phyloP scores from a whole-genome alignment of 2,888 invertebrate species.

The Mesorhabditis spiculigera region DNA sequence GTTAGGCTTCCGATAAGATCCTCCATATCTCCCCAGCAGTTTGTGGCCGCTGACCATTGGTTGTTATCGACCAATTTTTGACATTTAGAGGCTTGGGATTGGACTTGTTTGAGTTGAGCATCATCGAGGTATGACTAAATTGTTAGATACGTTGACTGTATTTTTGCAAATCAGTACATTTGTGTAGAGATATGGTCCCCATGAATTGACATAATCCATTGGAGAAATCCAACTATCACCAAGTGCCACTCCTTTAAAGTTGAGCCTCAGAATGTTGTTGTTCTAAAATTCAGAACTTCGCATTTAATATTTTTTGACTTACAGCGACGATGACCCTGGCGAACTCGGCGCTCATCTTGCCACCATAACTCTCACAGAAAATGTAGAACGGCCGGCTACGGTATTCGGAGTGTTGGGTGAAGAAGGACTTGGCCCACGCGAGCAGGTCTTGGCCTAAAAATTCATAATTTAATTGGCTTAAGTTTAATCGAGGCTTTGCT shows the following conservation, averaged over 20 bases:
- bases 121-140: conserved; percentile 42
- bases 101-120: conserved; percentile 30
- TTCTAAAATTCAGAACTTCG: too few relatives aligned
- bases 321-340: conserved; percentile 64
- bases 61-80: conserved; percentile 63
- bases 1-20: conserved; percentile 65
- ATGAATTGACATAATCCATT: conserved; percentile 75
- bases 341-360: conserved; percentile 85
- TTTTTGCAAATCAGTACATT: not conserved
- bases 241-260: conserved; percentile 75
- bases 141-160: not conserved
- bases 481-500: not conserved
- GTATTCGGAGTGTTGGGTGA: conserved; percentile 70
- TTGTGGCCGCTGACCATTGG: conserved; percentile 68
- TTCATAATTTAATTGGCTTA: conserved; percentile 18
- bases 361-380: conserved; percentile 86
- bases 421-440: conserved; percentile 72
- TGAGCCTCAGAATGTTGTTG: conserved; percentile 61
- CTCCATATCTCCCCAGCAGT: conserved; percentile 71
- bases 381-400: conserved; percentile 75
- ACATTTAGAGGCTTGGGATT: conserved; percentile 30
- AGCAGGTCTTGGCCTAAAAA: conserved; percentile 69
- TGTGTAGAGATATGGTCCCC: conserved; percentile 73
- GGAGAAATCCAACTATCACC: conserved; percentile 86
- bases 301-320: conserved; percentile 5